Evolutionary conservation across 2,888 invertebrate species (phyloP), one percentile per base, ranked within the genome.

Genomic region (Sicus ferrugineus): DNA sequence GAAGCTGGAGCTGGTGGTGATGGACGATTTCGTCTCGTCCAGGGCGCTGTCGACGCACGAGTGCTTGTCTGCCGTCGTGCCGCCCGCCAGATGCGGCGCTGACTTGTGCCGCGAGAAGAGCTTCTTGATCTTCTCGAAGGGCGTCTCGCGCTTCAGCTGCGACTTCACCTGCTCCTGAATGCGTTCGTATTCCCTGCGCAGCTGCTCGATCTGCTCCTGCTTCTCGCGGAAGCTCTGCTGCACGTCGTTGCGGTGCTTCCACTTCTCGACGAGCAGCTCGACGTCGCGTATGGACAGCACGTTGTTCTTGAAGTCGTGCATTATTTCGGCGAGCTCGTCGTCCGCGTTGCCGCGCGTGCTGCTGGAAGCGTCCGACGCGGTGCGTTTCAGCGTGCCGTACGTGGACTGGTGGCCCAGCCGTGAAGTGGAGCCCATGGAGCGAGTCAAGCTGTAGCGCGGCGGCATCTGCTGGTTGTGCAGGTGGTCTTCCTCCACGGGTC

Each of bases 251-350:
- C 95, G 88, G 77, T 93, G 93, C 78, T 90, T 90, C 95, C 95
- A 95, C 79, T 92, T 92, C 83, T 93, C 92, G 1, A 95, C 95
- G 64, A 95, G 86, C 76, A 92, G 90, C 83, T 95, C 95, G 0
- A 94, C 93, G 86, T 95, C 94, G 0, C 91, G 89, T 79, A 95
- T 93, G 0, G 93, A 92, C 75, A 94, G 92, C 3, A 94, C 93
- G 79, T 95, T 94, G 79, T 94, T 94, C 83, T 95, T 95, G 79
- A 94, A 95, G 79, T 95, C 94, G 79, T 91, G 93, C 81, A 95
- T 93, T 64, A 95, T 93, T 86, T 95, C 94, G 3, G 92, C 89
- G 70, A 95, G 87, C 80, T 95, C 94, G 73, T 93, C 93, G 80
- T 94, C 85, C 5, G 81, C 85, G 72, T 84, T 86, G 19, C 80